These are phyloP conservation scores for Okapia johnstoni DNA, from an alignment of 2,113 vertebrate genomes.

Conservation along the genomic window DNA sequence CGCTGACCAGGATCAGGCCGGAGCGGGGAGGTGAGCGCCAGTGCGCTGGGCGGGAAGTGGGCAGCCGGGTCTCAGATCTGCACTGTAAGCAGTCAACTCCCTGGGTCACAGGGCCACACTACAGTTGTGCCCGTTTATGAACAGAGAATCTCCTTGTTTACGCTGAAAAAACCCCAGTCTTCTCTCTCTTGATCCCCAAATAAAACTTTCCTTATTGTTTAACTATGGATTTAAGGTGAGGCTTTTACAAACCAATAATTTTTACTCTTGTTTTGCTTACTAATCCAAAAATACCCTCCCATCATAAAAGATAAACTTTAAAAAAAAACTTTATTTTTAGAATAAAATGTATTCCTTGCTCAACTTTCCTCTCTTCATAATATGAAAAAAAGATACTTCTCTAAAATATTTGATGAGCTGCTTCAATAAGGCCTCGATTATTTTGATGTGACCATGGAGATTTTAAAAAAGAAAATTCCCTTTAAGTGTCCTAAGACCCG, in stretches of 20 bases:
- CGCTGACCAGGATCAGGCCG: not conserved
- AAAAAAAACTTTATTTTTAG: not conserved
- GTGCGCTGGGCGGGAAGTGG: not conserved
- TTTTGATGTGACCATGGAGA: not conserved
- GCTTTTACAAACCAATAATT: not conserved
- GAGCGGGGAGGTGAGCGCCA: rapidly evolving
- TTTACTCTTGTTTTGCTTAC: not conserved
- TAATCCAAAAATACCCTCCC: not conserved
- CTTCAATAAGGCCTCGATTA: not conserved
- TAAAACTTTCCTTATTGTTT: not conserved
- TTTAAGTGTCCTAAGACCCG: not conserved
- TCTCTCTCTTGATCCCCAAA: not conserved
- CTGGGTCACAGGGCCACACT: not conserved
- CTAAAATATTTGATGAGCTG: not conserved
- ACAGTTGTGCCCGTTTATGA: not conserved
- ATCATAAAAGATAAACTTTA: not conserved
- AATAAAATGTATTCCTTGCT: not conserved
- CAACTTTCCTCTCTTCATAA: not conserved
- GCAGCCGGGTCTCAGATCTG: no score
- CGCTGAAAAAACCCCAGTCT: not conserved
- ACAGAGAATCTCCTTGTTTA: not conserved
- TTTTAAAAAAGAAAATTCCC: not conserved
- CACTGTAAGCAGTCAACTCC: not conserved
- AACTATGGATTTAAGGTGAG: not conserved
- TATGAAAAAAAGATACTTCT: not conserved